These are phyloP conservation scores for Neosilurus mollespiculum DNA, from an alignment of 2,797 vertebrate genomes.

Conservation along the genomic window DNA sequence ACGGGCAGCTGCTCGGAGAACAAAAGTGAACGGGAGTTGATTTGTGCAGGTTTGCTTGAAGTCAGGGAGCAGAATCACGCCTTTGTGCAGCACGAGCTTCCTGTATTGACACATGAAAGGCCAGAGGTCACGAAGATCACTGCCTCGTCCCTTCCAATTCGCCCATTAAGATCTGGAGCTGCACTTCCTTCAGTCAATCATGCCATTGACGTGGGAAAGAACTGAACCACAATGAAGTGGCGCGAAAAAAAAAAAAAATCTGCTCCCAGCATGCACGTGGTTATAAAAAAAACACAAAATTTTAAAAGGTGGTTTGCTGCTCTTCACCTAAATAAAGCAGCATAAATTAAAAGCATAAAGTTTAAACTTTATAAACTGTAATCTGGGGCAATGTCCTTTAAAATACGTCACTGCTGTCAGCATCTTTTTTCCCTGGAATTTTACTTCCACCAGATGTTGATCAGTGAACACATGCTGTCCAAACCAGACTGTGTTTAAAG, in stretches of 20 bases:
- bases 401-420: not conserved
- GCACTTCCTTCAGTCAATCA: constrained; percentile 43
- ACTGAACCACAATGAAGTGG: not conserved
- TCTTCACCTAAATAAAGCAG: not conserved
- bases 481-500: too few species aligned
- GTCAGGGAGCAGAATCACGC: constrained; percentile 46
- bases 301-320: not conserved
- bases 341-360: not conserved
- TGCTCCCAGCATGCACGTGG: not conserved
- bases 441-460: not conserved
- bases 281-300: not conserved
- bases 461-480: not conserved
- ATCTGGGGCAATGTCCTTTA: not conserved
- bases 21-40: constrained; percentile 14
- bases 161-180: constrained; percentile 45
- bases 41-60: constrained; percentile 35
- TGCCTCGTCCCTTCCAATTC: constrained; percentile 60
- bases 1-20: constrained; percentile 5
- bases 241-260: not conserved
- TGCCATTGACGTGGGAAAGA: constrained; percentile 22
- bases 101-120: constrained; percentile 61
- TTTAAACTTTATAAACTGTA: not conserved
- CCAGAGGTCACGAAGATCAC: constrained; percentile 61
- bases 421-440: not conserved
- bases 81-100: constrained; percentile 65